Evolutionary conservation across 1,140 invertebrate genomes (phyloP).

Genomic region (Lithobius niger): DNA sequence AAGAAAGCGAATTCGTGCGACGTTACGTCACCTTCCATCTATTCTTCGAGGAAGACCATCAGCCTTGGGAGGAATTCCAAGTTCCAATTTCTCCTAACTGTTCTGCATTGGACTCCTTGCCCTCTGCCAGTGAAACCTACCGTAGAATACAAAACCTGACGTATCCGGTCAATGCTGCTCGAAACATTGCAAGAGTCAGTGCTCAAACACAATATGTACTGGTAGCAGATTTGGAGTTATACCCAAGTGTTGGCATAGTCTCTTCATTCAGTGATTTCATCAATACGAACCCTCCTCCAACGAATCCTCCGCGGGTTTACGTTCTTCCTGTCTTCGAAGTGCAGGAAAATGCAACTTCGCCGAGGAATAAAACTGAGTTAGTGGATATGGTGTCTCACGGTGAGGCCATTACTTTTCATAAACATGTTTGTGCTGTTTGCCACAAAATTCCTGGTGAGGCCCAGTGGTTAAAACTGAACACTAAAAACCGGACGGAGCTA

Average conservation of each 20-base stretch:
- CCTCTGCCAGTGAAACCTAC: neutral
- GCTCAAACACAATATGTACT: conserved; percentile 23
- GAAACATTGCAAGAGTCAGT: conserved; percentile 23
- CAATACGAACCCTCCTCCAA: neutral
- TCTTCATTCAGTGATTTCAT: conserved; percentile 68
- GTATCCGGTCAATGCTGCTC: conserved; percentile 26
- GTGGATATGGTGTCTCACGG: conserved; percentile 35
- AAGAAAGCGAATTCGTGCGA: conserved; percentile 47
- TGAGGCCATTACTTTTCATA: conserved; percentile 26
- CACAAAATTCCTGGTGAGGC: conserved; percentile 24
- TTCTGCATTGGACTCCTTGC: neutral
- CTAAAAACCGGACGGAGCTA: conserved; percentile 43
- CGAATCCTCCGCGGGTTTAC: conserved; percentile 25
- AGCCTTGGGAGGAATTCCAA: neutral
- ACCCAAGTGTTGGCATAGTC: conserved; percentile 46
- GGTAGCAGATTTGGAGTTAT: conserved; percentile 25
- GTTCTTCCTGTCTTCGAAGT: conserved; percentile 27
- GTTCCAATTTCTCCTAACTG: neutral
- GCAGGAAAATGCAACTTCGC: conserved; percentile 16
- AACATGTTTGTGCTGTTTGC: conserved; percentile 24
- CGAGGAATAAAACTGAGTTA: conserved; percentile 30
- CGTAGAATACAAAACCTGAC: conserved; percentile 18
- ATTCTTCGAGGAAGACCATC: conserved; percentile 67
- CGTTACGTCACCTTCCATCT: conserved; percentile 70
- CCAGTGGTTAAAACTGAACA: conserved; percentile 15